Conservation (phyloP, 1,140 invertebrate species). For the Adelges cooleyi region DNA sequence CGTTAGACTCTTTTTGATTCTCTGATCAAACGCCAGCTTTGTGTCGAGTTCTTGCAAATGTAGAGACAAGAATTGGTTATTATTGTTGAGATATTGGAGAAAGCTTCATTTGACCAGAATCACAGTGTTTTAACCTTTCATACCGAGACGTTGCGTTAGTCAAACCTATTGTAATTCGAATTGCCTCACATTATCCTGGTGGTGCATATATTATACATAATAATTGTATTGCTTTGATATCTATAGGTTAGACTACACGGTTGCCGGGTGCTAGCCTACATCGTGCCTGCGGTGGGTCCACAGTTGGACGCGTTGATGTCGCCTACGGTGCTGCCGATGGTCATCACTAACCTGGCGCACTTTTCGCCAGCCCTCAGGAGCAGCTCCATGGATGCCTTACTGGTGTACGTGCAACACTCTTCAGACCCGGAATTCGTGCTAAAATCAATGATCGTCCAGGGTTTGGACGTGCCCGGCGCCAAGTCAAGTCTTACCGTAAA, state of each 20-base stretch:
- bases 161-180: no score
- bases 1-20: no score
- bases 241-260: slow-evolving; percentile 50
- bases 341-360: slow-evolving; percentile 61
- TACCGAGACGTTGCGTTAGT: no score
- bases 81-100: no score
- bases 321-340: slow-evolving; percentile 46
- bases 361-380: slow-evolving; percentile 61
- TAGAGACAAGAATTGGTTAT: no score
- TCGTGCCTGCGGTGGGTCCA: slow-evolving; percentile 51
- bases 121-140: no score
- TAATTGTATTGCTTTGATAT: no score
- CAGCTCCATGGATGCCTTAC: slow-evolving; percentile 55
- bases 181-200: no score
- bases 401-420: slow-evolving; percentile 52
- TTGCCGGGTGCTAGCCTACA: slow-evolving; percentile 57
- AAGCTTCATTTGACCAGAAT: no score
- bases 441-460: slow-evolving; percentile 50
- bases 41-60: no score
- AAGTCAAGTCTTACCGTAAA: slow-evolving; percentile 31
- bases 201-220: no score
- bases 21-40: no score
- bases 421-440: slow-evolving; percentile 45
- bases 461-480: slow-evolving; percentile 41
- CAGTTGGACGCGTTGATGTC: slow-evolving; percentile 49